A percentile compares a stretch with the other conserved stretches of the same genome.
Conservation (phyloP, 53 echinoderm and acorn worm genomes). For the Astropecten irregularis region DNA sequence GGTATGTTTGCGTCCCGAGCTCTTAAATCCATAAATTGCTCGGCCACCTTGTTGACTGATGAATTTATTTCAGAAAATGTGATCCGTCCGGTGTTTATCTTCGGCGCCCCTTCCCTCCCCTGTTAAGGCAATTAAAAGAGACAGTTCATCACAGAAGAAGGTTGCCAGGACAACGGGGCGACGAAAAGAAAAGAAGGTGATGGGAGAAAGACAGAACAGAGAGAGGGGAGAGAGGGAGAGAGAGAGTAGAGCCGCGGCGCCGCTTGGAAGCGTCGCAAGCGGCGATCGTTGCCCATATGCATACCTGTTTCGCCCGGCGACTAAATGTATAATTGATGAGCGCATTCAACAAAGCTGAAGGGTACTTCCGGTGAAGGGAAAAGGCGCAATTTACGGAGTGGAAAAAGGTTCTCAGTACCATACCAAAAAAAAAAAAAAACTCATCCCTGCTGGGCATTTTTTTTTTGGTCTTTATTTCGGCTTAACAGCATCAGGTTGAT, state of each 20-base stretch:
- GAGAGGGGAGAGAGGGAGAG: background rate
- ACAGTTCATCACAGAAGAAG: constrained; percentile 3
- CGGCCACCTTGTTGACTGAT: constrained; percentile 6
- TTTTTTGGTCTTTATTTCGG: no score
- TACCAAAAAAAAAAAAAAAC: no score
- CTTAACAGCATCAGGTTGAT: no score
- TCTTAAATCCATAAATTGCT: no score
- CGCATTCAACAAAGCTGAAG: background rate
- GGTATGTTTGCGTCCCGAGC: no score
- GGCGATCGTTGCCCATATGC: background rate
- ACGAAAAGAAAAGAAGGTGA: no score
- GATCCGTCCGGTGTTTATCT: background rate
- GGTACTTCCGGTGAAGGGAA: background rate
- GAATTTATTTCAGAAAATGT: constrained; percentile 16
- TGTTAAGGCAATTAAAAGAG: constrained; percentile 10
- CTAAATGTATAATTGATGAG: background rate
- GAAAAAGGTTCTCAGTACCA: background rate
- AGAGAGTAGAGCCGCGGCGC: background rate
- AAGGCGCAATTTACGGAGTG: background rate
- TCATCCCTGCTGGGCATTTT: no score
- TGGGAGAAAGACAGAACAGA: background rate
- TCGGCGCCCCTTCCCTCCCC: background rate
- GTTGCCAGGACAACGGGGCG: background rate
- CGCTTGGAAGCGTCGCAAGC: background rate
- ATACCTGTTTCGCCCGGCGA: no score